Evolutionary conservation across 2,113 vertebrate species (phyloP).

Genomic region (Pedetes capensis): DNA sequence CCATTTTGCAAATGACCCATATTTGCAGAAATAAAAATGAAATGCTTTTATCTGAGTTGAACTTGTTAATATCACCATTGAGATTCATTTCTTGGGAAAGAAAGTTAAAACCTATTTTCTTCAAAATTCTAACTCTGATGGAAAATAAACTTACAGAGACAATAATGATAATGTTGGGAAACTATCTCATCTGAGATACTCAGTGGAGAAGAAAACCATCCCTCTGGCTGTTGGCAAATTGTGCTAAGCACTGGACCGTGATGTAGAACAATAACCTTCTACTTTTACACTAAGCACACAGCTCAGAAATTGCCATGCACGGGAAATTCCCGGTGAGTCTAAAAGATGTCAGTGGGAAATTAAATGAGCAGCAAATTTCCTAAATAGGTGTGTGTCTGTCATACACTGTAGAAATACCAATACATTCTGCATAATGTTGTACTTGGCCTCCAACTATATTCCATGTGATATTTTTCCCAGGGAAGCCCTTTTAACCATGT

Average conservation of each 20-base stretch:
- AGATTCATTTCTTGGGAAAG: background rate
- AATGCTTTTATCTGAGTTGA: background rate
- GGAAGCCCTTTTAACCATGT: background rate
- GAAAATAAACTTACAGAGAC: slow-evolving; percentile 31
- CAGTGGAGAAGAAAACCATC: slow-evolving; percentile 4
- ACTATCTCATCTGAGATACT: background rate
- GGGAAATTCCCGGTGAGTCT: background rate
- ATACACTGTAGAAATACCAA: background rate
- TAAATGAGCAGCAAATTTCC: slow-evolving; percentile 30
- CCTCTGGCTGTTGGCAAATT: slow-evolving; percentile 38
- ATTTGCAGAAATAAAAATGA: background rate
- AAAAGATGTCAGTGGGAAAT: background rate
- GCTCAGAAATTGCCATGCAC: background rate
- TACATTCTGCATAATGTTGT: background rate
- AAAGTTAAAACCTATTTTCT: slow-evolving; percentile 5
- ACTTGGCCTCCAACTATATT: background rate
- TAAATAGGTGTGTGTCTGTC: background rate
- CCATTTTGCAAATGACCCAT: background rate
- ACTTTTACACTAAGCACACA: background rate
- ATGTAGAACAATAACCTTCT: slow-evolving; percentile 19
- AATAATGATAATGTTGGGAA: background rate
- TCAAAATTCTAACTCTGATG: background rate
- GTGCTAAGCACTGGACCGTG: slow-evolving; percentile 29
- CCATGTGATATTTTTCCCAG: background rate
- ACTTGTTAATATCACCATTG: slow-evolving; percentile 21